These are phyloP conservation scores for Corbicula japonica DNA, from an alignment of 2,888 invertebrate species.

Conservation along the genomic window DNA sequence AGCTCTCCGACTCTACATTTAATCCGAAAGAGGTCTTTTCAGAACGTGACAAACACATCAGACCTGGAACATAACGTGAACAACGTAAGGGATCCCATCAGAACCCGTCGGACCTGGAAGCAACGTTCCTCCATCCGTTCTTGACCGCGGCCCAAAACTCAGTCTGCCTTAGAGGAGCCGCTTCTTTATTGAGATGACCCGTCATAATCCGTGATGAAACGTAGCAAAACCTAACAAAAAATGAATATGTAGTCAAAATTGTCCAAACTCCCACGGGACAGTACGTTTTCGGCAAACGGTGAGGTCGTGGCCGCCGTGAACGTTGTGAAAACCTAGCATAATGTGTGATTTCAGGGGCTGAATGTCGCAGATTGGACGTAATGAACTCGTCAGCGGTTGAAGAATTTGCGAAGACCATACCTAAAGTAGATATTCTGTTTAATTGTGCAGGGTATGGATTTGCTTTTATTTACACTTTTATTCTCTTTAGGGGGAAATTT, in stretches of 20 bases:
- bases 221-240: too few species aligned
- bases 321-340: too few species aligned
- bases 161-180: neutral
- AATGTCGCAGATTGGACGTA: conserved; percentile 78
- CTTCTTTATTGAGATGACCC: too few species aligned
- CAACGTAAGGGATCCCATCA: neutral
- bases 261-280: too few species aligned
- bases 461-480: neutral
- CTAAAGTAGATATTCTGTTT: conserved; percentile 77
- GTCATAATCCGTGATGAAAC: too few species aligned
- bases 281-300: too few species aligned
- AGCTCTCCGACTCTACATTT: too few species aligned
- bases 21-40: too few species aligned
- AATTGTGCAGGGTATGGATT: conserved; percentile 81
- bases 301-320: too few species aligned
- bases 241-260: too few species aligned
- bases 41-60: conserved; percentile 21
- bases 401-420: conserved; percentile 72
- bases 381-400: conserved; percentile 73
- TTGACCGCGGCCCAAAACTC: conserved; percentile 1
- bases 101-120: neutral
- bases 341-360: conserved; percentile 70
- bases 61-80: too few species aligned
- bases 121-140: conserved; percentile 17
- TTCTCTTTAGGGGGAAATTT: too few species aligned